Percentiles rank a stretch among this genome's conserved stretches.
phyloP scores from a whole-genome alignment of 2,797 vertebrate species.

The Morus bassanus region DNA sequence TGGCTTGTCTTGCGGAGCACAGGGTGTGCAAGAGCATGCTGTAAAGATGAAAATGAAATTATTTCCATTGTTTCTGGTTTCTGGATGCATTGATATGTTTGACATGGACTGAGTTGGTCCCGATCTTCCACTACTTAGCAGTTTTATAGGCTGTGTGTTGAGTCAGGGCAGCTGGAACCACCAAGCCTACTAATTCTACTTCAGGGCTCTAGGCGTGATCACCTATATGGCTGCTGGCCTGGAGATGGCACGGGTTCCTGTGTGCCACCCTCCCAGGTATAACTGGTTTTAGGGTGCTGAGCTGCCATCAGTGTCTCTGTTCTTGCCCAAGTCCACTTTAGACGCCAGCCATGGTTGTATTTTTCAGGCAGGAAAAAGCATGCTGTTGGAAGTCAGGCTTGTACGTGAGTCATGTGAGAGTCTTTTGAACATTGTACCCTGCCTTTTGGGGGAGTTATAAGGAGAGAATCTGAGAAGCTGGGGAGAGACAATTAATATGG shows the following conservation, averaged over 20 bases:
- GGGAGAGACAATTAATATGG: neutral
- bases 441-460: neutral
- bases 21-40: neutral
- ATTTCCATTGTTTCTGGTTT: neutral
- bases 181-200: neutral
- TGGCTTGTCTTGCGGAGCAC: neutral
- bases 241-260: neutral
- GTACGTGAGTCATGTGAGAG: no score
- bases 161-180: neutral
- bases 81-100: neutral
- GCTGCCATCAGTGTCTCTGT: neutral
- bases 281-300: neutral
- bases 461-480: neutral
- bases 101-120: fast-evolving
- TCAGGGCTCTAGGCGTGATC: neutral
- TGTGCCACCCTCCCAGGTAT: neutral
- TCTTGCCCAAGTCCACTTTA: neutral
- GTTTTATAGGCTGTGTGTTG: neutral
- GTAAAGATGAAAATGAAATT: neutral
- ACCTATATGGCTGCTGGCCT: neutral
- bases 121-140: neutral
- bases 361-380: neutral
- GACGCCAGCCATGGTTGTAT: neutral
- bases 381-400: neutral
- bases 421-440: neutral